Evolutionary conservation across 2,113 vertebrate genomes (phyloP), one percentile per base, ranked within the genome.

Genomic region (Fulmarus glacialis): DNA sequence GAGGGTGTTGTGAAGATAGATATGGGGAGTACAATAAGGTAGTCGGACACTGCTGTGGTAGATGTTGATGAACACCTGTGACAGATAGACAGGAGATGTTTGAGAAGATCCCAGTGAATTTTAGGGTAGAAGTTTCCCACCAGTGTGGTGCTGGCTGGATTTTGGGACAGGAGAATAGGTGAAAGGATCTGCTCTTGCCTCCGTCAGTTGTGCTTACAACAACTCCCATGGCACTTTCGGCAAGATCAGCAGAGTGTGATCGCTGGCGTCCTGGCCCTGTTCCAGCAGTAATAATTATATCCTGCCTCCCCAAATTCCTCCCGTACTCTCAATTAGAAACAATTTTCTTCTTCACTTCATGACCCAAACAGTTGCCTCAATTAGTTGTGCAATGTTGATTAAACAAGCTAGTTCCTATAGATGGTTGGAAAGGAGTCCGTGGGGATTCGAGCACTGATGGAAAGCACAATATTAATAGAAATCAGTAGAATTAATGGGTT

Each of bases 401-500:
- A 97, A 98, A 96, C 96, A 96, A 96, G 75, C 68, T 83, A 30
- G 83, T 67, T 93, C 82, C 94, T 93, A 23, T 50, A 53, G 82
- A 59, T 60, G 74, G 55, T n/a, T 58, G 82, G 74, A 53, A 82
- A 89, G 74, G 66, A 88, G 67, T 95, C 96, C 8, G 8, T 47
- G 66, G 87, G 94, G 94, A 93, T 47, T 55, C 0, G 1, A 82
- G 84, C 70, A 34, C 71, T 84, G 84, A 93, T 86, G 84, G 64
- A 74, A 92, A 70, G 88, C 47, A 59, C 55, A 60, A 72, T 95
- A 93, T 96, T 97, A 95, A 96, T 93, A 78, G 93, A 87, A 94
- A 97, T 97, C 97, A 77, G 96, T 97, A 87, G 91, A 96, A 97
- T 95, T 95, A 97, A 97, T 91, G 97, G 95, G 95, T 98, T 97